These are phyloP conservation scores for Coccyzus lansbergi DNA, from an alignment of 2,797 vertebrate genomes.

Conservation along the genomic window DNA sequence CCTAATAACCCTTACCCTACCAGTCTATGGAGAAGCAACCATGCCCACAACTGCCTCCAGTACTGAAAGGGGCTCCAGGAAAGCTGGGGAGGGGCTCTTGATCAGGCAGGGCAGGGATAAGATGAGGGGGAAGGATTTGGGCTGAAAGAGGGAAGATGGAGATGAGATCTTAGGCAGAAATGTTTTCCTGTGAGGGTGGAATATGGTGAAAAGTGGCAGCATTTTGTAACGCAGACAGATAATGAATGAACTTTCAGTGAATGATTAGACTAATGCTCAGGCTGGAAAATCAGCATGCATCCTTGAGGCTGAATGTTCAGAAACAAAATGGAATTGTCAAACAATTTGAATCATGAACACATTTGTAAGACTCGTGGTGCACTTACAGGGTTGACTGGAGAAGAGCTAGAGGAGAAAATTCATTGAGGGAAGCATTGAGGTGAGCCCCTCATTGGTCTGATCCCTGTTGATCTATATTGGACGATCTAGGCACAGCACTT, in stretches of 20 bases:
- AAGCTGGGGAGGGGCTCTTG: too few relatives aligned
- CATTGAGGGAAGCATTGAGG: neutral
- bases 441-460: fast-evolving
- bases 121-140: too few relatives aligned
- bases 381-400: neutral
- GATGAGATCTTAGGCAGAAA: too few relatives aligned
- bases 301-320: neutral
- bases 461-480: neutral
- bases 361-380: neutral
- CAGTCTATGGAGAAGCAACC: neutral
- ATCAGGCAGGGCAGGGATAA: too few relatives aligned
- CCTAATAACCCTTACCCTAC: neutral
- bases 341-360: neutral
- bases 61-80: too few relatives aligned
- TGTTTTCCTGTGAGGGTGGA: neutral
- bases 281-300: neutral
- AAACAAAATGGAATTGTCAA: neutral
- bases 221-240: neutral
- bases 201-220: neutral
- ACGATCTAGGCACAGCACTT: neutral
- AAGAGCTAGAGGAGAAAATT: neutral
- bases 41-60: too few relatives aligned
- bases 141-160: too few relatives aligned
- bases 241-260: neutral
- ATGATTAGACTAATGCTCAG: neutral